Percentiles rank a stretch among this genome's conserved stretches.
Conservation (phyloP, 2,113 vertebrate genomes). For the Stigmatopora nigra region DNA sequence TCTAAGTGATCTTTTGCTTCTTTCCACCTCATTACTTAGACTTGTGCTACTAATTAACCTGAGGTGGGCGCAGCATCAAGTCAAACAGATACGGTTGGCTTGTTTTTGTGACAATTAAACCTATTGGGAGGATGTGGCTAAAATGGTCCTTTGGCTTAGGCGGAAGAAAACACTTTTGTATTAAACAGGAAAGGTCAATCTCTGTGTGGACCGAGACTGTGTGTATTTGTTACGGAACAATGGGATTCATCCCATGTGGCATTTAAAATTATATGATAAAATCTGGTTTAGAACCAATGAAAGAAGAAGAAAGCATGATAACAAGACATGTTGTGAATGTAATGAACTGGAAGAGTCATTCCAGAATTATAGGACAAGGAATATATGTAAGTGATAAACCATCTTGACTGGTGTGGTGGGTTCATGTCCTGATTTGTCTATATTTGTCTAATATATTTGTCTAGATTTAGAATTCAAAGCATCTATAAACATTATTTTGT, state of each 20-base stretch:
- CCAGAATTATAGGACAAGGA: not conserved
- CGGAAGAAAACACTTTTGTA: not conserved
- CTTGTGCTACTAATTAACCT: constrained; percentile 13
- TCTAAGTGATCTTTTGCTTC: constrained; percentile 36
- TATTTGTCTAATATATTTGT: no score
- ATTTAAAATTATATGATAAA: constrained; percentile 16
- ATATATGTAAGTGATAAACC: not conserved
- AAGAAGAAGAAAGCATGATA: constrained; percentile 10
- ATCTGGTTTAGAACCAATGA: constrained; percentile 16
- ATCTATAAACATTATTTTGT: constrained; percentile 7
- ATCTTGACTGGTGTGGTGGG: no score
- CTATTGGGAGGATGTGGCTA: not conserved
- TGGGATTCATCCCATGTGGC: not conserved
- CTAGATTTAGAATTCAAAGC: constrained; percentile 7
- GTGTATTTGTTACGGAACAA: constrained; percentile 9
- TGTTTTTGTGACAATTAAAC: constrained; percentile 1
- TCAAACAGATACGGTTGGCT: not conserved
- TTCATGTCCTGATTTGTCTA: no score
- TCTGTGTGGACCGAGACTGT: not conserved
- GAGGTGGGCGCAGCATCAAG: constrained; percentile 5
- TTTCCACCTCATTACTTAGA: constrained; percentile 53
- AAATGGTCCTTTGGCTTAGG: not conserved
- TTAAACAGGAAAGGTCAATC: not conserved
- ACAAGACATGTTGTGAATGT: not conserved
- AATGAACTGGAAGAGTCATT: not conserved